These are phyloP conservation scores for Pentalonia nigronervosa DNA, from an alignment of 1,140 invertebrate species.

Conservation along the genomic window DNA sequence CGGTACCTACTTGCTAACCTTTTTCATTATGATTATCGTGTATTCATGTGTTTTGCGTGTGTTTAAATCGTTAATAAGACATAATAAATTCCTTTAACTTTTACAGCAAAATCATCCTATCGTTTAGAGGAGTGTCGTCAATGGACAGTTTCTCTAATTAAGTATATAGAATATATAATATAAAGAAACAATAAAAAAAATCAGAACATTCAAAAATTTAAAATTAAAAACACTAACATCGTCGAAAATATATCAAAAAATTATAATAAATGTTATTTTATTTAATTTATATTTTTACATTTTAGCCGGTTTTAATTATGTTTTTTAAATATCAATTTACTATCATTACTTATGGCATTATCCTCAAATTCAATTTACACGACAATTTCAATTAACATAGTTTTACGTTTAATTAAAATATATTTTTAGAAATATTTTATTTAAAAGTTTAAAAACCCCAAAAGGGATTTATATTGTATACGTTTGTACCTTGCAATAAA, in stretches of 20 bases:
- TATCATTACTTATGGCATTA: neutral
- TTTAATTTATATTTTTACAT: neutral
- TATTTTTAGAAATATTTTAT: neutral
- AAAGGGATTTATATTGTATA: neutral
- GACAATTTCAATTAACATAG: neutral
- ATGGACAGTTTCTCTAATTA: neutral
- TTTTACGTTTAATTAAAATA: neutral
- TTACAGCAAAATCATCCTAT: neutral
- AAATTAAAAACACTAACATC: neutral
- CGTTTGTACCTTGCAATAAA: neutral
- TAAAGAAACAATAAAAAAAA: neutral
- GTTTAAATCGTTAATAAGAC: neutral
- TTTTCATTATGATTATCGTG: neutral
- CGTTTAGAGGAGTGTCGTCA: neutral
- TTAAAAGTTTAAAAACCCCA: neutral
- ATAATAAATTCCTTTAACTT: too few species aligned
- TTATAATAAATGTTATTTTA: neutral
- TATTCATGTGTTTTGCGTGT: neutral
- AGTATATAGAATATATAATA: neutral
- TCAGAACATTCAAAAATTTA: neutral
- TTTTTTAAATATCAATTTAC: neutral
- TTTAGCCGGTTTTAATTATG: neutral
- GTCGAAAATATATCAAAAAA: neutral
- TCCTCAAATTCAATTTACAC: neutral
- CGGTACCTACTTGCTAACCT: neutral